Conservation (phyloP, 1,140 invertebrate genomes). For the Zaprionus africanus region DNA sequence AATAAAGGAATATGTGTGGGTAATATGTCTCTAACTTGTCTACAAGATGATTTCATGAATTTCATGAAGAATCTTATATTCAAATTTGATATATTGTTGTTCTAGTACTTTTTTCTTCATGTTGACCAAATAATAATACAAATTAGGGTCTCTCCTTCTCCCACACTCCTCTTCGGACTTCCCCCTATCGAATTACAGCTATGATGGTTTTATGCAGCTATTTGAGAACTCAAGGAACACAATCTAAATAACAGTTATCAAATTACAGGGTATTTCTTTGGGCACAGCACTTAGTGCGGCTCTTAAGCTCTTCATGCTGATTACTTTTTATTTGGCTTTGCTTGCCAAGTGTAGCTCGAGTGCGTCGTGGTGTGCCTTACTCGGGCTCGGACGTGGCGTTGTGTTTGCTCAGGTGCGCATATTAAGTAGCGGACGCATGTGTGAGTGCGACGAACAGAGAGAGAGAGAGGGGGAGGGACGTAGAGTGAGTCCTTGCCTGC, state of each 20-base stretch:
- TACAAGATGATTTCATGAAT: too few relatives aligned
- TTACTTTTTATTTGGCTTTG: conserved; percentile 32
- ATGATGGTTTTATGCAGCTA: background rate
- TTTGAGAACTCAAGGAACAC: background rate
- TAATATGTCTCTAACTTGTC: too few relatives aligned
- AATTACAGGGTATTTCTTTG: conserved; percentile 1
- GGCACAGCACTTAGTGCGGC: background rate
- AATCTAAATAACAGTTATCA: background rate
- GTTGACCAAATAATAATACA: too few relatives aligned
- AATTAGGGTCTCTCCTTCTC: too few relatives aligned
- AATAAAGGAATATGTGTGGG: too few relatives aligned
- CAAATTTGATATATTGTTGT: too few relatives aligned
- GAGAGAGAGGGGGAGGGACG: background rate
- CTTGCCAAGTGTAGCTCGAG: conserved; percentile 38
- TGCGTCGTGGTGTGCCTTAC: conserved; percentile 60
- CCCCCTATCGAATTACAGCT: background rate
- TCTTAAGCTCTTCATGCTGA: conserved; percentile 4
- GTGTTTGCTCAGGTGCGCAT: conserved; percentile 73
- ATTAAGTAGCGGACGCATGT: conserved; percentile 72
- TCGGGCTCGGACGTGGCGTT: conserved; percentile 38
- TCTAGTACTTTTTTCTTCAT: too few relatives aligned
- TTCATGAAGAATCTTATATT: too few relatives aligned
- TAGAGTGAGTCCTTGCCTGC: conserved; percentile 21
- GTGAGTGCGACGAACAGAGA: conserved; percentile 4
- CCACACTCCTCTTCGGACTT: too few relatives aligned